Base-by-base conservation (phyloP, 2,797 vertebrate genomes). In the Eulemur coronatus region DNA sequence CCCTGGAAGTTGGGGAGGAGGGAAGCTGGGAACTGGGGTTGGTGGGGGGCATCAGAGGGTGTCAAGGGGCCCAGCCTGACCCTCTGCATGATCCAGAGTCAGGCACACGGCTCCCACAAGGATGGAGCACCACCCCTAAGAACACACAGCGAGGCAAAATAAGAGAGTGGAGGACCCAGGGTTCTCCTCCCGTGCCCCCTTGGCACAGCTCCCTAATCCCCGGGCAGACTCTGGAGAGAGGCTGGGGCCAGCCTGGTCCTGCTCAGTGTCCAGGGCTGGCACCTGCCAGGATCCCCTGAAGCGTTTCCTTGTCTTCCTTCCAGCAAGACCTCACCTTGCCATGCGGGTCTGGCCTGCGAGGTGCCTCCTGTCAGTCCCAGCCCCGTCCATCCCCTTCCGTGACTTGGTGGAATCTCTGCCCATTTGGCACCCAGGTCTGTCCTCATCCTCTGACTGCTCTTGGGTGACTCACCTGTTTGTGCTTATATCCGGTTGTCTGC, bases 371-470 rank as follows among this genome's bases (percentile, higher is more conserved):
- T 59, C 80, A 0, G 5, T 41, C 75, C 13, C 22, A 41, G 89
- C 1, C 6, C 35, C 0, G 0, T 33, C 35, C 0, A 0, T 33
- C 26, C 65, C 10, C 46, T 59, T 48, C 17, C 38, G 0, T 38
- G n/a, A 81, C 75, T 63, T 78, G 75, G 61, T 10, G 0, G 38
- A 35, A 33, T 38, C 63, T 59, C 79, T 13, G 80, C 48, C 57
- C 38, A 5, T 41, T 57, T 57, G 75, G 84, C 81, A 67, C 78
- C 76, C 52, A n/a, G 33, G 26, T 28, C 30, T 11, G n/a, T 57
- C 4, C 18, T 41, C 20, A 15, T n/a, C 87, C 86, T 50, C 26
- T 41, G 35, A 48, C 26, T 18, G 26, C 57, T 94, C 69, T 43
- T 2, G 30, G 72, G 24, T 96, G 81, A 94, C 87, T 96, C 92